phyloP scores from a whole-genome alignment of 2,113 vertebrate species.

The Phaethornis superciliosus region DNA sequence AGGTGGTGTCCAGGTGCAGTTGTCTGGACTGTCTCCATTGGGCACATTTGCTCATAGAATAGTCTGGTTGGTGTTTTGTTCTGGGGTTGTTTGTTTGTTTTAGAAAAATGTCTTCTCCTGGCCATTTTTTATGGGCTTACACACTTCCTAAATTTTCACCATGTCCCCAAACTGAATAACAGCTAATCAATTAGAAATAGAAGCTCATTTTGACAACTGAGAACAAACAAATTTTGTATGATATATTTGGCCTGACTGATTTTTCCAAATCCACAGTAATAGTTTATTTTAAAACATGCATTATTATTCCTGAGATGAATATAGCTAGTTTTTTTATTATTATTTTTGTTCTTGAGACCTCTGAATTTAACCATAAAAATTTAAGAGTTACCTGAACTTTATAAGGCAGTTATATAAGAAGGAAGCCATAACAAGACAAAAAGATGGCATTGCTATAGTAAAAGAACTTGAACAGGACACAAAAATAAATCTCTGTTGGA shows the following conservation, averaged over 20 bases:
- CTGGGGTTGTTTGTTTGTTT: conserved; percentile 20
- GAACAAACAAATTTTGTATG: not conserved
- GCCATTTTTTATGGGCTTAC: conserved; percentile 59
- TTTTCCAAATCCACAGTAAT: not conserved
- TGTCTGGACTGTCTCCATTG: conserved; percentile 59
- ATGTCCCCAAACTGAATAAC: conserved; percentile 32
- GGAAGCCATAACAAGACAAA: not conserved
- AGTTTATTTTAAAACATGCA: not conserved
- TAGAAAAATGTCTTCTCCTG: conserved; percentile 64
- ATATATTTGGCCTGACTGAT: not conserved
- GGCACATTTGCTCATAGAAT: conserved; percentile 61
- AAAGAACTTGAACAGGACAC: not conserved
- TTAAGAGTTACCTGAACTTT: not conserved
- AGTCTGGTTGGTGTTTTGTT: not conserved
- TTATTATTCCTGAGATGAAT: not conserved
- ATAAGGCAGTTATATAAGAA: not conserved
- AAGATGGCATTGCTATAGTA: not conserved
- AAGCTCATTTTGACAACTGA: conserved; percentile 13
- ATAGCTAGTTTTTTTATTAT: not conserved
- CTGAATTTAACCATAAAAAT: not conserved
- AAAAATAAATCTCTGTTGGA: not conserved
- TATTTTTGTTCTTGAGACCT: not conserved
- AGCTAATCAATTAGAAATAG: conserved; percentile 34
- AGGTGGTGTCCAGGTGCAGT: conserved; percentile 76
- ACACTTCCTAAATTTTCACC: conserved; percentile 52